Conservation (phyloP, 2,797 vertebrate genomes). For the Takifugu rubripes region DNA sequence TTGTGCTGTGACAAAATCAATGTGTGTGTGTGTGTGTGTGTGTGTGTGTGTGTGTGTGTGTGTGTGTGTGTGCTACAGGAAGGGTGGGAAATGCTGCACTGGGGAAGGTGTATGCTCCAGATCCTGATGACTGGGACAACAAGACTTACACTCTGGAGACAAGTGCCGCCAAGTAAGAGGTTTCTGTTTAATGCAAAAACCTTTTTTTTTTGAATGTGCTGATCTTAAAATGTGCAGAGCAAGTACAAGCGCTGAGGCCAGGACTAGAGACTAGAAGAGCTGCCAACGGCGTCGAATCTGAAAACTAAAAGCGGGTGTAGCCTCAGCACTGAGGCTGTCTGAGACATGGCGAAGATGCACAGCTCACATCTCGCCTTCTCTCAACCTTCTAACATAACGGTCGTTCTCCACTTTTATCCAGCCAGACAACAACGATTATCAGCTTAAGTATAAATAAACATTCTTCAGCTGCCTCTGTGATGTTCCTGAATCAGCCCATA, state of each 20-base stretch:
- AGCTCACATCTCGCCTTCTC: slow-evolving; percentile 27
- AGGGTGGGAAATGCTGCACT: slow-evolving; percentile 78
- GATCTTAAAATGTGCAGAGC: slow-evolving; percentile 43
- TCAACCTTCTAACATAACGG: slow-evolving; percentile 16
- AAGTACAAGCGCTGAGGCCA: slow-evolving; percentile 26
- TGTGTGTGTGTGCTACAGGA: slow-evolving; percentile 72
- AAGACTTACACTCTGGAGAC: slow-evolving; percentile 89
- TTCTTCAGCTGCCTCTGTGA: slow-evolving; percentile 28
- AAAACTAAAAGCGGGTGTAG: slow-evolving; percentile 34
- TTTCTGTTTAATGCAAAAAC: slow-evolving; percentile 37
- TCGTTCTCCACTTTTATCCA: slow-evolving; percentile 36
- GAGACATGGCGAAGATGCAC: slow-evolving; percentile 14
- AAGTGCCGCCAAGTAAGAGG: slow-evolving; percentile 83
- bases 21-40: slow-evolving; percentile 27
- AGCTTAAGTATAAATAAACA: slow-evolving; percentile 38
- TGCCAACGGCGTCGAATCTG: slow-evolving; percentile 24
- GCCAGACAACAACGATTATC: slow-evolving; percentile 36
- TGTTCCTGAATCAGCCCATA: slow-evolving; percentile 8
- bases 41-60: slow-evolving; percentile 28
- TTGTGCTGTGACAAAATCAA: slow-evolving; percentile 57
- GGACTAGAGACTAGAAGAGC: slow-evolving; percentile 14
- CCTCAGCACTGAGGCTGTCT: slow-evolving; percentile 15
- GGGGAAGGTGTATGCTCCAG: slow-evolving; percentile 86
- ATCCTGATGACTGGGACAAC: slow-evolving; percentile 92
- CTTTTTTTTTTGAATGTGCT: slow-evolving; percentile 33